phyloP scores from a whole-genome alignment of 2,797 vertebrate species.

The Sphenopsis melanotis region DNA sequence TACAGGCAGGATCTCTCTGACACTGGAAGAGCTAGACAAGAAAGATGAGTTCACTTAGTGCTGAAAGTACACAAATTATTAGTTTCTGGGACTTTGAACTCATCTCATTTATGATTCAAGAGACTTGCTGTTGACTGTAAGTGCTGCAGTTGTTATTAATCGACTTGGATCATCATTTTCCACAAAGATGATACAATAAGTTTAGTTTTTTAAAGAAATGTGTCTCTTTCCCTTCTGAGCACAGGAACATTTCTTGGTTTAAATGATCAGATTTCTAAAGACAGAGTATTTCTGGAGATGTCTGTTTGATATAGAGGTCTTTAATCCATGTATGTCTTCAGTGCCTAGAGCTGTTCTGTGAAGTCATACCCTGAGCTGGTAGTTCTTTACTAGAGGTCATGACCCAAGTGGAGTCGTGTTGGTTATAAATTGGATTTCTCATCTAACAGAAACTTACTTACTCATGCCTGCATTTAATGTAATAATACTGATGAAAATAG shows the following conservation, averaged over 20 bases:
- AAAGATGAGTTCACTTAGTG: neutral
- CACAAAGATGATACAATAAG: neutral
- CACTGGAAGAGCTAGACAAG: neutral
- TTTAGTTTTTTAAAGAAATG: neutral
- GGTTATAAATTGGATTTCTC: neutral
- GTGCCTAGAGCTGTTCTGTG: neutral
- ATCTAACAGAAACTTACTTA: neutral
- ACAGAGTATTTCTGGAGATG: neutral
- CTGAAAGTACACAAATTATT: neutral
- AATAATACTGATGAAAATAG: neutral
- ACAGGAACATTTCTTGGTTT: neutral
- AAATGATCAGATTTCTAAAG: slow-evolving; percentile 5
- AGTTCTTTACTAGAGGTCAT: neutral
- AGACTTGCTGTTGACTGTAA: neutral
- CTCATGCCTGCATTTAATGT: neutral
- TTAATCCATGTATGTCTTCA: neutral
- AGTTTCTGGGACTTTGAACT: neutral
- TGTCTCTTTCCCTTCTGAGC: neutral
- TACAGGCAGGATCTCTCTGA: neutral
- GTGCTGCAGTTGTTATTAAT: neutral
- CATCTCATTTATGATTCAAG: neutral
- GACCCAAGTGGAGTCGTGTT: neutral
- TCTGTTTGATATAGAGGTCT: neutral
- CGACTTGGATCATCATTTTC: neutral
- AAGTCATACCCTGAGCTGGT: neutral